A percentile compares a stretch with the other conserved stretches of the same genome.
phyloP scores from a whole-genome alignment of 2,797 vertebrate species.

The Gymnoscopelus braueri region DNA sequence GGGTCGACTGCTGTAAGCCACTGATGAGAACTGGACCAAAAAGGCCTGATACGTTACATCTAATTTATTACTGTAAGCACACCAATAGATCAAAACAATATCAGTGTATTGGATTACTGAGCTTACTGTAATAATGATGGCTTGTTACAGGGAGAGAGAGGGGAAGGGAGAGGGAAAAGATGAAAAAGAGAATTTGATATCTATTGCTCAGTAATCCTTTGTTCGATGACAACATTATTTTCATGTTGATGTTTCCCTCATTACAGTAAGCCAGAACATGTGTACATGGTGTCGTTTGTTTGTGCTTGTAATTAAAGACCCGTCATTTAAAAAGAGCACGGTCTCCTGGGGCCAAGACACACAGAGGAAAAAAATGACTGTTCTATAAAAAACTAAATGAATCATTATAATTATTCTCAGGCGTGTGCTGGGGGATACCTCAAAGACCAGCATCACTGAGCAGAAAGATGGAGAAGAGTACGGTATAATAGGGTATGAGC shows the following conservation, averaged over 20 bases:
- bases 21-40: slow-evolving; percentile 49
- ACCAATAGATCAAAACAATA: slow-evolving; percentile 60
- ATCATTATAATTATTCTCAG: slow-evolving; percentile 81
- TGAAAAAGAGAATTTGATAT: slow-evolving; percentile 48
- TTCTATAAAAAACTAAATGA: slow-evolving; percentile 67
- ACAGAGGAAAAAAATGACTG: slow-evolving; percentile 57
- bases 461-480: slow-evolving; percentile 17
- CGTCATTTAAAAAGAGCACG: slow-evolving; percentile 61
- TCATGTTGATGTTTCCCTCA: slow-evolving; percentile 58
- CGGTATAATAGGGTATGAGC: neutral
- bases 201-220: slow-evolving; percentile 45
- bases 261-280: slow-evolving; percentile 70
- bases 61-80: slow-evolving; percentile 59
- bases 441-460: slow-evolving; percentile 54
- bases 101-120: slow-evolving; percentile 60
- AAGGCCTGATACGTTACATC: slow-evolving; percentile 51
- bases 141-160: slow-evolving; percentile 37
- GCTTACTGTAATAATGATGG: slow-evolving; percentile 64
- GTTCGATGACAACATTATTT: slow-evolving; percentile 53
- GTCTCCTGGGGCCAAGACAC: slow-evolving; percentile 57
- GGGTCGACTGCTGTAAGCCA: slow-evolving; percentile 44
- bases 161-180: neutral
- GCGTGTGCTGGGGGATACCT: slow-evolving; percentile 62
- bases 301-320: slow-evolving; percentile 75
- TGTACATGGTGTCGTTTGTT: slow-evolving; percentile 72